Conservation (phyloP, 2,888 invertebrate species). For the Antitype chi region DNA sequence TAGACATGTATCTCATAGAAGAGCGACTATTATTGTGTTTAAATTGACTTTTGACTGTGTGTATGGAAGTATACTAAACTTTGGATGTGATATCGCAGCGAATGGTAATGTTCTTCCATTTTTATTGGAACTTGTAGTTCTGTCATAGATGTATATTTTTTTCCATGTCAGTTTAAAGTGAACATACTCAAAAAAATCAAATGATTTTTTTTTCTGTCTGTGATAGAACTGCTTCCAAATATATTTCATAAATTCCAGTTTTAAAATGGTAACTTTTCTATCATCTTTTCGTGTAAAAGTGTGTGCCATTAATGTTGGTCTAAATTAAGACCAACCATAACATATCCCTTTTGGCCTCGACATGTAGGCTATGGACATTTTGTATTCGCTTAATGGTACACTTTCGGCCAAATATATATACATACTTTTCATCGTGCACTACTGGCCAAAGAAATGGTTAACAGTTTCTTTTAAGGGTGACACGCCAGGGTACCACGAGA, state of each 20-base stretch:
- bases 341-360: constrained; percentile 61
- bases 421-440: constrained; percentile 52
- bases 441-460: constrained; percentile 41
- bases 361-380: constrained; percentile 53
- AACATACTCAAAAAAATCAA: background rate
- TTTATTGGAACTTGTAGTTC: constrained; percentile 16
- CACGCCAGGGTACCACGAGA: no score
- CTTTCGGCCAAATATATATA: constrained; percentile 47
- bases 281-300: constrained; percentile 49
- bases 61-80: constrained; percentile 38
- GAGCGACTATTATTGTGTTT: constrained; percentile 24
- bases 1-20: background rate
- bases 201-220: no score
- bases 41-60: constrained; percentile 33
- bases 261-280: constrained; percentile 37
- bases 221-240: constrained; percentile 24
- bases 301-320: constrained; percentile 61
- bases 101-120: constrained; percentile 43
- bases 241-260: constrained; percentile 12
- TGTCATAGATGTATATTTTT: background rate
- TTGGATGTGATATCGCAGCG: constrained; percentile 50
- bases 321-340: constrained; percentile 44
- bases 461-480: constrained; percentile 12
- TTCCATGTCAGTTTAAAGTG: background rate
- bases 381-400: constrained; percentile 62